Base-by-base conservation (phyloP, 2,113 vertebrate species). In the Polypterus bichir region DNA sequence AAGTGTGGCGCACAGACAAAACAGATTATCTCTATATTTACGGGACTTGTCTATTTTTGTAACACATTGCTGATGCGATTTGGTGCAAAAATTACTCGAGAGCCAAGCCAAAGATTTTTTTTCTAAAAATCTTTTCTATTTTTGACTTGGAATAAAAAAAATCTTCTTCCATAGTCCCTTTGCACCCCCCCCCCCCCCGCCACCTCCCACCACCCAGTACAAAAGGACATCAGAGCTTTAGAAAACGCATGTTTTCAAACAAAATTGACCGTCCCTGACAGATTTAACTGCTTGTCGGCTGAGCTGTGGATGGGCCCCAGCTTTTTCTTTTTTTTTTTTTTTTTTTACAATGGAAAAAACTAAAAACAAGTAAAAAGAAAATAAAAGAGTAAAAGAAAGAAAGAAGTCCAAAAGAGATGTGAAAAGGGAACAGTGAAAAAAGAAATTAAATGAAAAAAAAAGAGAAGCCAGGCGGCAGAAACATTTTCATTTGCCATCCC, bases 221-320 rank as follows among this genome's bases (percentile, higher is more conserved):
- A 68, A 62, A 62, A 68, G 48, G 62, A 64, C 58, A 57, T 66
- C 59, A 57, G 48, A 7, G 59, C 70, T 72, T 72, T 64, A 62
- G 69, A 70, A 62, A 61, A 65, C 63, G 53, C 67, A 61, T 75
- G 77, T 80, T 79, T 77, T 78, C 74, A 81, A 80, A 79, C 78
- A 79, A 69, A 76, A 75, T 74, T 75, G 72, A 78, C 76, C 73
- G 66, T 74, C 66, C 69, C 68, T 73, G 73, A 72, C 71, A 73
- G 71, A 69, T 70, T 75, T 69, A 70, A 73, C 65, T 63, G 68
- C 66, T 61, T 73, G 71, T 71, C 74, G 67, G 58, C 58, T 48
- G 44, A 9, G 63, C 66, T 80, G 72, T 76, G 59, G 59, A 47
- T 48, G 60, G 55, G 48, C 10, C 64, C 61, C 57, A 60, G 61